These are phyloP conservation scores for Thymelicus acteon DNA, from an alignment of 2,888 invertebrate genomes.

Conservation along the genomic window DNA sequence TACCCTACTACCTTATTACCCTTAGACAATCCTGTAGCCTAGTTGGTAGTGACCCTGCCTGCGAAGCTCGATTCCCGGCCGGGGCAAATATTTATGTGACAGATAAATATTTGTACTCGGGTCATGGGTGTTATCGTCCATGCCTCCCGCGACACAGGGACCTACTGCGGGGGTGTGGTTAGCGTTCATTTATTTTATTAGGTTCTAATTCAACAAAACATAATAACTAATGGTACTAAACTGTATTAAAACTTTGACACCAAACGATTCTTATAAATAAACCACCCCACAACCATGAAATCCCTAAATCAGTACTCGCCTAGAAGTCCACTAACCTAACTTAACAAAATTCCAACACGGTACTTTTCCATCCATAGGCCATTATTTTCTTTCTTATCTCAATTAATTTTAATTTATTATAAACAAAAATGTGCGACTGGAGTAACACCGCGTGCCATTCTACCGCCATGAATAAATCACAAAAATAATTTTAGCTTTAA, in stretches of 20 bases:
- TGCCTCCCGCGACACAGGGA: no score
- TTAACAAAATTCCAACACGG: slow-evolving; percentile 36
- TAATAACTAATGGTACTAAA: background rate
- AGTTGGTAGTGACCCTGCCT: no score
- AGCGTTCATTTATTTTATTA: no score
- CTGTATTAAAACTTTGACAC: no score
- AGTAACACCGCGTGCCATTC: slow-evolving; percentile 31
- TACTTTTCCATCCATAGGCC: slow-evolving; percentile 31
- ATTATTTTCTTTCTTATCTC: slow-evolving; percentile 39
- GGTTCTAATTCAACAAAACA: background rate
- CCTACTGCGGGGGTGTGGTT: no score
- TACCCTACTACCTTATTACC: no score
- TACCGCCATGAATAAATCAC: slow-evolving; percentile 41
- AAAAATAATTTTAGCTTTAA: slow-evolving; percentile 45
- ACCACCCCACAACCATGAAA: slow-evolving; percentile 17
- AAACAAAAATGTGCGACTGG: slow-evolving; percentile 36
- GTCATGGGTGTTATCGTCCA: no score
- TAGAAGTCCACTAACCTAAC: slow-evolving; percentile 36
- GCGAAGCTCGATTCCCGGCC: no score
- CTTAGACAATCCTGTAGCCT: no score
- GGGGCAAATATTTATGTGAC: no score
- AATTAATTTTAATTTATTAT: slow-evolving; percentile 38
- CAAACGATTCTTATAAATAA: background rate
- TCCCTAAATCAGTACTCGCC: slow-evolving; percentile 29
- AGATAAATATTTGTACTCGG: no score